Evolutionary conservation across 2,888 invertebrate genomes (phyloP).

Genomic region (Himalopsyche tibetana): DNA sequence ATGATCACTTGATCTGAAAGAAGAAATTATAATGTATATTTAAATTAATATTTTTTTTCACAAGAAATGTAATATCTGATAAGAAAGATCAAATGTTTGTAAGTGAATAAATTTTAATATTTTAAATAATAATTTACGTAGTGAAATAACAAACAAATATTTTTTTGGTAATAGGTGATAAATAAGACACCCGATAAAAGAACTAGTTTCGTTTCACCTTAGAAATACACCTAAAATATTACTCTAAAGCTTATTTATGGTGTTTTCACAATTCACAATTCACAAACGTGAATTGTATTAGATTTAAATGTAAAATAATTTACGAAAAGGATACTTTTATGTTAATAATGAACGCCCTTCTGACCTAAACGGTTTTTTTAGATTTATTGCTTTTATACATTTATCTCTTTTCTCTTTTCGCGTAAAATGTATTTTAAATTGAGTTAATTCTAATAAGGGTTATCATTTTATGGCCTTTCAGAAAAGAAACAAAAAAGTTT

Average conservation of each 20-base stretch:
- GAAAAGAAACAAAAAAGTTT: conserved; percentile 12
- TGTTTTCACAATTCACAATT: conserved; percentile 42
- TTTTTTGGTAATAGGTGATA: neutral
- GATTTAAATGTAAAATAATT: conserved; percentile 53
- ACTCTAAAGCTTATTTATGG: conserved; percentile 28
- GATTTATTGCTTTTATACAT: conserved; percentile 26
- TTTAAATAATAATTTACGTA: too few species aligned
- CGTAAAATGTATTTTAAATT: conserved; percentile 26
- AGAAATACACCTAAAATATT: conserved; percentile 27
- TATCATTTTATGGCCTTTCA: conserved; percentile 10
- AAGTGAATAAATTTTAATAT: too few species aligned
- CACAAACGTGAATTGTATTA: conserved; percentile 54
- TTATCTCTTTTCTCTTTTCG: conserved; percentile 34
- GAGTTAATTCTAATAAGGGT: conserved; percentile 30
- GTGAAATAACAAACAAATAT: neutral
- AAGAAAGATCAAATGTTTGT: too few species aligned
- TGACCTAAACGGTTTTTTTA: conserved; percentile 41
- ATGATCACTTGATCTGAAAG: too few species aligned
- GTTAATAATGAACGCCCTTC: conserved; percentile 42
- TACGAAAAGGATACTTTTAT: conserved; percentile 50
- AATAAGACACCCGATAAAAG: neutral
- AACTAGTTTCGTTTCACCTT: conserved; percentile 20
- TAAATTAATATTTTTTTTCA: too few species aligned
- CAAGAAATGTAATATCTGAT: too few species aligned
- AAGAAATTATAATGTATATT: too few species aligned